Percentiles rank a stretch among this genome's conserved stretches.
These are phyloP conservation scores for Gymnoscopelus braueri DNA, from an alignment of 2,797 vertebrate genomes.

Conservation along the genomic window DNA sequence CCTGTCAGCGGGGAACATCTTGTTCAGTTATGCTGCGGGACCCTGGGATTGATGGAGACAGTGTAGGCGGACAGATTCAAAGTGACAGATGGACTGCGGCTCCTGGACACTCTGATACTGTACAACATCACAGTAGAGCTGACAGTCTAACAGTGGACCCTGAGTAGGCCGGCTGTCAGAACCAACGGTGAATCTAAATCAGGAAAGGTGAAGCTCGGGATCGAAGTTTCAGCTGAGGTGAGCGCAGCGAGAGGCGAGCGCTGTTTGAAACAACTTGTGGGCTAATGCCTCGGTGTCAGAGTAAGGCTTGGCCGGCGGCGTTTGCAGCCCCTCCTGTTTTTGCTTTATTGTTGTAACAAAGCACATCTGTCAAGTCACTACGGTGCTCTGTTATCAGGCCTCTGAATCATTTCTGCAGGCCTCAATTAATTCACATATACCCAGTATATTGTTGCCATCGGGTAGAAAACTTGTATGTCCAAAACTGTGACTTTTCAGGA, in stretches of 20 bases:
- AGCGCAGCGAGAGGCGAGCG: not conserved
- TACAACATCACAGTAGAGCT: slow-evolving; percentile 27
- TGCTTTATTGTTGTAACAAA: slow-evolving; percentile 2
- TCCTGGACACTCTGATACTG: slow-evolving; percentile 37
- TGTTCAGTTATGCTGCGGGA: slow-evolving; percentile 49
- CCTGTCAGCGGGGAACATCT: slow-evolving; percentile 41
- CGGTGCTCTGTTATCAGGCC: slow-evolving; percentile 28
- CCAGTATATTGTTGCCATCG: not conserved
- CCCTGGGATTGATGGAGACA: slow-evolving; percentile 47
- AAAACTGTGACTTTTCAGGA: no score
- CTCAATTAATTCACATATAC: slow-evolving; percentile 39
- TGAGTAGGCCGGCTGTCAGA: not conserved
- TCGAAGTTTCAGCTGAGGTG: slow-evolving; percentile 10
- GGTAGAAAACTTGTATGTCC: no score
- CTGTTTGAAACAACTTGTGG: not conserved
- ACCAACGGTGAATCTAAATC: slow-evolving; percentile 4
- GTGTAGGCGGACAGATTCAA: slow-evolving; percentile 41
- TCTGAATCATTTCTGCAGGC: slow-evolving; percentile 22
- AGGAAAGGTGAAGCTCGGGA: slow-evolving; percentile 12
- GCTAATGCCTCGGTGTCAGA: not conserved
- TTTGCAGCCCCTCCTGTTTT: slow-evolving; percentile 15
- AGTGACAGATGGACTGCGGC: slow-evolving; percentile 48
- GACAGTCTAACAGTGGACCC: slow-evolving; percentile 20
- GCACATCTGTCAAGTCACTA: slow-evolving; percentile 20
- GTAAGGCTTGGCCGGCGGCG: slow-evolving; percentile 11